These are phyloP conservation scores for Poecilia latipinna DNA, from an alignment of 2,113 vertebrate genomes.

Conservation along the genomic window DNA sequence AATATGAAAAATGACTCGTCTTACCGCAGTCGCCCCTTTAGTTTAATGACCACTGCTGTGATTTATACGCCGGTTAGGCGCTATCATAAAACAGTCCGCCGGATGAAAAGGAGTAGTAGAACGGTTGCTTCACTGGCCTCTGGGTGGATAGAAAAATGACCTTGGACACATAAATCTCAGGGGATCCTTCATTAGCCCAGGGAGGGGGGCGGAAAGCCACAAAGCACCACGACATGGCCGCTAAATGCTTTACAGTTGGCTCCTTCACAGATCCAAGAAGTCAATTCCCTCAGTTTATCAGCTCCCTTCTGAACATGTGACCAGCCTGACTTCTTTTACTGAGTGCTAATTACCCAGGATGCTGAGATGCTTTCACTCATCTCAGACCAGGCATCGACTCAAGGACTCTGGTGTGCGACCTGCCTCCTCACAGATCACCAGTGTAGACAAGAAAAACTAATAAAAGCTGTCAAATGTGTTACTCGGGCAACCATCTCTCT, in stretches of 20 bases:
- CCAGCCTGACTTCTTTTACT: slow-evolving; percentile 53
- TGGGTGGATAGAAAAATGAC: slow-evolving; percentile 53
- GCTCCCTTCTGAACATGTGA: slow-evolving; percentile 14
- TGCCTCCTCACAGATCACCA: slow-evolving; percentile 51
- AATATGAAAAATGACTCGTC: too few relatives aligned
- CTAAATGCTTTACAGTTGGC: slow-evolving; percentile 52
- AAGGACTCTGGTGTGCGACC: slow-evolving; percentile 35
- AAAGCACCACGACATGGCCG: slow-evolving; percentile 41
- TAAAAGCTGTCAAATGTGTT: slow-evolving; percentile 83
- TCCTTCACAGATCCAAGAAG: slow-evolving; percentile 33
- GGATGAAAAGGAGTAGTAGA: slow-evolving; percentile 40
- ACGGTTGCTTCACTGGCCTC: slow-evolving; percentile 33
- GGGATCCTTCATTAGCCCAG: slow-evolving; percentile 54
- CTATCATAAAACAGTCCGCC: slow-evolving; percentile 52
- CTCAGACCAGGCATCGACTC: slow-evolving; percentile 61
- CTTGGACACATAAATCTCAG: slow-evolving; percentile 64
- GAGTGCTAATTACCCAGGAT: slow-evolving; percentile 67
- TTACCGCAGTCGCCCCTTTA: background rate
- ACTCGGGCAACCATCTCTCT: slow-evolving; percentile 83
- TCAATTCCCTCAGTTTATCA: slow-evolving; percentile 36
- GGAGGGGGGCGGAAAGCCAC: slow-evolving; percentile 43
- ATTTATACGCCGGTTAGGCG: slow-evolving; percentile 57
- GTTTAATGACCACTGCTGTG: slow-evolving; percentile 35
- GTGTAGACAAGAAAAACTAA: slow-evolving; percentile 42
- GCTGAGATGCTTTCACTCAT: slow-evolving; percentile 62